Evolutionary conservation across 2,888 invertebrate species (phyloP).

Genomic region (Dione vanillae): DNA sequence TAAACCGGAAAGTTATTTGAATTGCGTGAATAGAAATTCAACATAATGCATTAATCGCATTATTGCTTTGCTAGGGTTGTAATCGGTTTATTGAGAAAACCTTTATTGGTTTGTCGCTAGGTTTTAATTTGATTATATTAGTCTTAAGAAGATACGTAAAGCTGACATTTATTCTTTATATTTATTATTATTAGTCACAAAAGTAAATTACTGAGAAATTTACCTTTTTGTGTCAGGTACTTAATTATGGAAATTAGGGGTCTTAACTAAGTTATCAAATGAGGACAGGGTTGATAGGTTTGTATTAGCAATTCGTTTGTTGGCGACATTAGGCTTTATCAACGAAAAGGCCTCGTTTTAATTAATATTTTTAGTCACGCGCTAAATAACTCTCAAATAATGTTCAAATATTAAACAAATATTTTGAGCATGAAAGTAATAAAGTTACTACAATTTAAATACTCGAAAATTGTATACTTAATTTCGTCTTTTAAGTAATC

Average conservation of each 20-base stretch:
- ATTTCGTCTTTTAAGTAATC: conserved; percentile 52
- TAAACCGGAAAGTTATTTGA: conserved; percentile 74
- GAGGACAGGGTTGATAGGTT: conserved; percentile 63
- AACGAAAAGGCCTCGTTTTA: conserved; percentile 54
- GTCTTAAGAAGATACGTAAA: neutral
- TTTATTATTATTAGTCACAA: neutral
- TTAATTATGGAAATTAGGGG: conserved; percentile 48
- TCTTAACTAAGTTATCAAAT: conserved; percentile 62
- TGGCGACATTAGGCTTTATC: conserved; percentile 58
- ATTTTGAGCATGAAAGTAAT: neutral
- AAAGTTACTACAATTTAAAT: neutral
- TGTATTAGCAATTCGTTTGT: conserved; percentile 51
- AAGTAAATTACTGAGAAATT: conserved; percentile 6
- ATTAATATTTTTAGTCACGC: conserved; percentile 59
- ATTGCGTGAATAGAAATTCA: conserved; percentile 73
- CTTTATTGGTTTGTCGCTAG: conserved; percentile 47
- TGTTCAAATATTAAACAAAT: neutral
- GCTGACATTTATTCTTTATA: neutral
- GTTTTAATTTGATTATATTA: conserved; percentile 38
- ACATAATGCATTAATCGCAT: conserved; percentile 67
- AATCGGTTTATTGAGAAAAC: conserved; percentile 50
- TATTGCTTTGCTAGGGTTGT: conserved; percentile 61
- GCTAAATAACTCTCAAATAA: conserved; percentile 50
- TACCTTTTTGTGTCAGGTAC: conserved; percentile 32
- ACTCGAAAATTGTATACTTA: conserved; percentile 33